Evolutionary conservation across 2,888 invertebrate species (phyloP).

Genomic region (Priocnemis perturbator): DNA sequence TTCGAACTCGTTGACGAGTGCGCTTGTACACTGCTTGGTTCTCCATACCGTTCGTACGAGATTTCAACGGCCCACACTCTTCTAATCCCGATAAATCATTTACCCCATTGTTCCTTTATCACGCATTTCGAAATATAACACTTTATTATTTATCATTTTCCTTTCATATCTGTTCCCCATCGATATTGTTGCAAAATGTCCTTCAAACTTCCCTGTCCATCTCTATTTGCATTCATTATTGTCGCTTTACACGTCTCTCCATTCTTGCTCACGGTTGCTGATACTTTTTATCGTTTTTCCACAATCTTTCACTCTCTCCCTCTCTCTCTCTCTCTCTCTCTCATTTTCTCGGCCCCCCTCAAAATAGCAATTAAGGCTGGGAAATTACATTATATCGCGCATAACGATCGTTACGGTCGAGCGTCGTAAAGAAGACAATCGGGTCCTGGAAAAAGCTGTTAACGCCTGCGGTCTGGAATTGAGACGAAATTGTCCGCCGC

Average conservation of each 20-base stretch:
- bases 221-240: too few species aligned
- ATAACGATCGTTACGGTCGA: conserved; percentile 44
- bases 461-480: conserved; percentile 39
- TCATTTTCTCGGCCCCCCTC: conserved; percentile 26
- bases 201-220: too few species aligned
- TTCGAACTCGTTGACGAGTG: too few species aligned
- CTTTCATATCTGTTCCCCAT: too few species aligned
- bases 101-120: too few species aligned
- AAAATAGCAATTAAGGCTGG: conserved; percentile 54
- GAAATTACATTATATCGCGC: conserved; percentile 59
- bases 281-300: not conserved
- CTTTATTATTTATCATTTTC: too few species aligned
- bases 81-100: too few species aligned
- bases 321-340: conserved; percentile 15
- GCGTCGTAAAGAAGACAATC: conserved; percentile 35
- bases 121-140: too few species aligned
- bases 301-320: not conserved
- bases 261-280: not conserved
- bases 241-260: not conserved
- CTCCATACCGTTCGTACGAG: too few species aligned
- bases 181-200: too few species aligned
- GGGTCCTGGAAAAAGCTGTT: conserved; percentile 42
- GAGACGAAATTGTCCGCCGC: conserved; percentile 32
- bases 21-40: too few species aligned
- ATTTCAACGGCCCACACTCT: too few species aligned